Evolutionary conservation across 2,888 invertebrate genomes (phyloP), one percentile per base, ranked within the genome.

Genomic region (Xestia sexstrigata): DNA sequence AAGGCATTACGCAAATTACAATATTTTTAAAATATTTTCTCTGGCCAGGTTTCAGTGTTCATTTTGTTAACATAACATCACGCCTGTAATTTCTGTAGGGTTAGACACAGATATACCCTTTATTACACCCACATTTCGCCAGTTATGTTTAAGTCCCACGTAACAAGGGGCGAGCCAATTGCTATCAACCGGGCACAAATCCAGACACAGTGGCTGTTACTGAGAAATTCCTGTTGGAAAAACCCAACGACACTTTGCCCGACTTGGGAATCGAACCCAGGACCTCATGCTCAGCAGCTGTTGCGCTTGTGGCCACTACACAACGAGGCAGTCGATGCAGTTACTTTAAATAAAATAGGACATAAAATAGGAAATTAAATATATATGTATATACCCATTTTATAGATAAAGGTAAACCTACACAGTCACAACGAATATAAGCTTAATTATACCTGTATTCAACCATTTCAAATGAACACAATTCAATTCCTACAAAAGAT

Each of bases 401-500:
- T 35, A 17, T n/a, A 60, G 1, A 23, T 9, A n/a, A n/a, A 45
- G 7, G 26, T 23, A 71, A 15, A 49, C 4, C 17, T n/a, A 30
- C 30, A 63, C 7, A 26, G n/a, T 55, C 15, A 20, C 15, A 20
- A 77, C n/a, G 0, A 1, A 78, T 30, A 3, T 15, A 63, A 42
- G 23, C 2, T 52, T 23, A 58, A 55, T 67, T n/a, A 52, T 62
- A 42, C 13, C 17, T 26, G 17, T 55, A 39, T 67, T 76, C 55
- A 49, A 49, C 35, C 17, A 39, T 42, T 47, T n/a, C 7, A 23
- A 20, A 9, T 13, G 5, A 9, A 30, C 35, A 42, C 3, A 35
- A 47, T 63, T 70, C 15, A 47, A 55, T 72, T 45, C 3, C 23
- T 20, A 79, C 35, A 74, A 67, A 66, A 52, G 15, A 45, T 79